A percentile compares a stretch with the other conserved stretches of the same genome.
Conservation (phyloP, 2,797 vertebrate genomes). For the Salmo trutta region DNA sequence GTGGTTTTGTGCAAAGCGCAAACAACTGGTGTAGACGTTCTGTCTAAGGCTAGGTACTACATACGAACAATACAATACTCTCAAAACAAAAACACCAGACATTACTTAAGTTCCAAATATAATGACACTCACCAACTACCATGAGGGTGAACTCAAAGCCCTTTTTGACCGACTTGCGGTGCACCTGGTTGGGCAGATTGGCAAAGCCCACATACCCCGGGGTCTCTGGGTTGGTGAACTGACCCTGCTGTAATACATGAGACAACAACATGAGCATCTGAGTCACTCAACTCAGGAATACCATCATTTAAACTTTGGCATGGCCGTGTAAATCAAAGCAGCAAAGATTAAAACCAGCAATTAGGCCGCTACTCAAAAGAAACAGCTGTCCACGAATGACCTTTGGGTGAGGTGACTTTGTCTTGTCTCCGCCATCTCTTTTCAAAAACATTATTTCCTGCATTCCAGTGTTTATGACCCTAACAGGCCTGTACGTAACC, state of each 20-base stretch:
- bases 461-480: conserved; percentile 43
- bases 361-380: neutral
- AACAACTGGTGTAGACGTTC: no score
- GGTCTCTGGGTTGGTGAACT: conserved; percentile 96
- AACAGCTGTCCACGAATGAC: neutral
- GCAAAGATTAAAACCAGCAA: neutral
- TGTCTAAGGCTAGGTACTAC: no score
- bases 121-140: conserved; percentile 91
- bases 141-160: conserved; percentile 98
- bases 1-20: neutral
- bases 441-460: conserved; percentile 31
- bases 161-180: conserved; percentile 98
- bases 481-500: conserved; percentile 5
- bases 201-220: conserved; percentile 97
- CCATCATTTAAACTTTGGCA: neutral
- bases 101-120: neutral
- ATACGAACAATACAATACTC: no score
- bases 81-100: neutral
- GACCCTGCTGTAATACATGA: conserved; percentile 71
- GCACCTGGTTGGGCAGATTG: conserved; percentile 98
- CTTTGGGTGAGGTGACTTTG: conserved; percentile 12
- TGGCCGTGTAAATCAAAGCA: neutral
- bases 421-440: conserved; percentile 22
- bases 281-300: neutral
- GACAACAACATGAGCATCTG: neutral